Evolutionary conservation across 1,140 invertebrate genomes (phyloP), one percentile per base, ranked within the genome.

Genomic region (Pseudomyrmex dendroicus): DNA sequence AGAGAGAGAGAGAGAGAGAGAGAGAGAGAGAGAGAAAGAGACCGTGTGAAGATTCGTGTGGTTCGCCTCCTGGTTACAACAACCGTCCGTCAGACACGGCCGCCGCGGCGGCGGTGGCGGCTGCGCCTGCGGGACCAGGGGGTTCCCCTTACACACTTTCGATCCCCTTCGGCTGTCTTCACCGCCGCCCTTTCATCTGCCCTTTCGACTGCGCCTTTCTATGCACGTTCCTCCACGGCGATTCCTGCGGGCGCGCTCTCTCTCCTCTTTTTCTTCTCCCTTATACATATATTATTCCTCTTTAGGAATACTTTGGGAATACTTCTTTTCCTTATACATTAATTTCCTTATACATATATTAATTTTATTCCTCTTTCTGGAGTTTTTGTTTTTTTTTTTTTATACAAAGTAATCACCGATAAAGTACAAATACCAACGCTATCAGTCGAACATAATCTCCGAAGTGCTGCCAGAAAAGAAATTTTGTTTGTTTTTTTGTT

Each of bases 41-140:
- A 20, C 68, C 35, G 66, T 50, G 52, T 35, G 72, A 74, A 48
- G 78, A 82, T 73, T 82, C 78, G 78, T 70, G 78, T 82, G 78
- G 73, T 82, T 73, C 78, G 70, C 78, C 78, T 74, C 70, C 78
- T 82, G 78, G 70, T 59, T 74, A 82, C 72, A 57, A 57, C 76
- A 72, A 35, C 35, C 35, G 76, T 80, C 74, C 70, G 78, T 82
- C 73, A 67, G 77, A 62, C 67, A 67, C 77, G 76, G 80, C 86
- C 70, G 66, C 64, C 61, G 64, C 78, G 72, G 59, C 78, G 77
- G 59, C 68, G 77, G 83, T 82, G 77, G 83, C 68, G 74, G 76
- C 76, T 66, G 70, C 63, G 73, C 84, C 76, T 87, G 83, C 85
- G 78, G 76, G 74, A 86, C 85, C 85, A 85, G 70, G 68, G 73